Evolutionary conservation across 64 coral and sea anemone species (phyloP), one percentile per base, ranked within the genome.

Genomic region (Actinia equina): DNA sequence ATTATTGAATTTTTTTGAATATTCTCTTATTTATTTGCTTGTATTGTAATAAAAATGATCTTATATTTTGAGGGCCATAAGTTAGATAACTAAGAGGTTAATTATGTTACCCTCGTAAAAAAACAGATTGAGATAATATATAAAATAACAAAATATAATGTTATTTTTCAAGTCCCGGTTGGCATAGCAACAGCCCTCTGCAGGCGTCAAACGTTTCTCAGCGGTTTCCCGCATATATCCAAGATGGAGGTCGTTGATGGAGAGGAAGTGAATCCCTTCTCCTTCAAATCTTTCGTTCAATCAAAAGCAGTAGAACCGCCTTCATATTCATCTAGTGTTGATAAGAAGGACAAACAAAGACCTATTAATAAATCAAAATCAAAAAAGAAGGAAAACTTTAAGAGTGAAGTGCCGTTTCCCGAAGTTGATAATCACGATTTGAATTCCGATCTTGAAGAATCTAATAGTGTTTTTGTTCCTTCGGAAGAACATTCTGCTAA

Each of bases 241-340:
- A 85, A 85, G 41, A 85, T 85, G 83, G 83, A 57, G 83, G 83
- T 6, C 41, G 83, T 55, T 18, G 55, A 54, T 23, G 53, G 53
- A 63, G 83, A 85, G 59, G 83, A 85, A 85, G 55, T 43, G 55
- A 85, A 85, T 60, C 83, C 83, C 17, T 85, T 85, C 52, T 85
- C 83, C 41, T 85, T 85, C 41, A 85, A 85, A 85, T 52, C 52
- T 17, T 85, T 85, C 25, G 83, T 85, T 60, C 83, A 85, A 44
- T 41, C 83, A 63, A 85, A 85, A 41, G 16, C 52, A 52, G 59
- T 25, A 17, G 83, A 85, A 41, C 53, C 52, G 30, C 25, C 52
- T 52, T 17, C 83, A 26, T 59, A 57, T 59, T 5, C 25, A 57
- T 10, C 83, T 23, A 43, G 22, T 30, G 23, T 57, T 26, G 59